These are phyloP conservation scores for Autographa pulchrina DNA, from an alignment of 2,888 invertebrate species.

Conservation along the genomic window DNA sequence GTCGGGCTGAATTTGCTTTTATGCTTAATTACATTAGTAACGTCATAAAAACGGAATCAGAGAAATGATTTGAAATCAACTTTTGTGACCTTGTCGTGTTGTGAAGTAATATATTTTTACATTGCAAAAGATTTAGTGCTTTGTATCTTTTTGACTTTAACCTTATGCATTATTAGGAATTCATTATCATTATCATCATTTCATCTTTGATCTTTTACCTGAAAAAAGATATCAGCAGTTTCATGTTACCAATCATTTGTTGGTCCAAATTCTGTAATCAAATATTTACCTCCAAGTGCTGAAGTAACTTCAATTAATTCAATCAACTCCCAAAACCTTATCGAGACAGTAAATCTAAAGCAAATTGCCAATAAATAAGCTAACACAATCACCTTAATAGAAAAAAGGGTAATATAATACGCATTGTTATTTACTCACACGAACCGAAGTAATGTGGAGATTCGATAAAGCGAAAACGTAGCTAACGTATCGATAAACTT, in stretches of 20 bases:
- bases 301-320: not conserved
- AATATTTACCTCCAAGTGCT: not conserved
- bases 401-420: constrained; percentile 60
- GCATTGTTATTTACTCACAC: constrained; percentile 62
- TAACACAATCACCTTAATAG: constrained; percentile 60
- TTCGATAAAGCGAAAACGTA: constrained; percentile 65
- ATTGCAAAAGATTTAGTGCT: too few relatives aligned
- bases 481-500: constrained; percentile 73
- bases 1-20: not conserved
- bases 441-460: constrained; percentile 58
- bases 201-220: too few relatives aligned
- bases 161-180: too few relatives aligned
- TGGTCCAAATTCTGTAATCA: not conserved
- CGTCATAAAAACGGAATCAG: not conserved
- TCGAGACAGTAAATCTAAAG: constrained; percentile 23
- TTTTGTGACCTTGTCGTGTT: not conserved
- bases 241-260: not conserved
- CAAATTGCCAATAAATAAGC: constrained; percentile 53
- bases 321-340: constrained; percentile 26
- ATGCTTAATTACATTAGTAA: not conserved
- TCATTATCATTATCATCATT: too few relatives aligned
- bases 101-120: too few relatives aligned
- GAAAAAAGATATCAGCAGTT: too few relatives aligned
- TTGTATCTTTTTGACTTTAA: too few relatives aligned
- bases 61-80: not conserved